Conservation (phyloP, 1,140 invertebrate species). For the Zaprionus gabonicus region DNA sequence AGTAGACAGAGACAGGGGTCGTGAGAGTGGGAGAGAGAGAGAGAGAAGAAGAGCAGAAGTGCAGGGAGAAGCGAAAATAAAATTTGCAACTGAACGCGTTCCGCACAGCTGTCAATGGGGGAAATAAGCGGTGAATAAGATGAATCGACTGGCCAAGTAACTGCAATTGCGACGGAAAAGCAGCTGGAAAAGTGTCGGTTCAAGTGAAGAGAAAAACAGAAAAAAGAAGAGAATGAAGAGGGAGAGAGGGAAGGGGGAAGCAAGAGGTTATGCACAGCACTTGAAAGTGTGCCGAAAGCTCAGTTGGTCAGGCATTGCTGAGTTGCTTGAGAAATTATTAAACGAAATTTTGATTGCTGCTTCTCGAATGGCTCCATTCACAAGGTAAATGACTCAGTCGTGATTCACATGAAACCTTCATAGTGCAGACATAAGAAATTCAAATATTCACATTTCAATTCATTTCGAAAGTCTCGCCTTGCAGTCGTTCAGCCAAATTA, state of each 20-base stretch:
- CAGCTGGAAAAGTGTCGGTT: constrained; percentile 39
- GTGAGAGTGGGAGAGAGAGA: neutral
- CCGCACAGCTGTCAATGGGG: constrained; percentile 56
- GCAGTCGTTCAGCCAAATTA: constrained; percentile 21
- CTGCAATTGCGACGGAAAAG: neutral
- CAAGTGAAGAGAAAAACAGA: neutral
- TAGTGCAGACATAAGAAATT: neutral
- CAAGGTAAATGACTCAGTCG: neutral
- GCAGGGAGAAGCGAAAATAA: constrained; percentile 12
- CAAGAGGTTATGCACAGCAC: neutral
- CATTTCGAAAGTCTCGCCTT: constrained; percentile 36
- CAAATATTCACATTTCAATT: constrained; percentile 20
- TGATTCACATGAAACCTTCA: neutral
- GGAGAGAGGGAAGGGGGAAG: neutral
- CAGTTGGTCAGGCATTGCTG: neutral
- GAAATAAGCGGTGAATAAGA: constrained; percentile 50
- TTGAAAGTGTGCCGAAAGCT: neutral
- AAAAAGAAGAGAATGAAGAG: neutral
- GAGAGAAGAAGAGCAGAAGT: neutral
- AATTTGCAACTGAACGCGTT: constrained; percentile 51
- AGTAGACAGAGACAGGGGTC: neutral
- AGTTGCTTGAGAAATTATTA: neutral
- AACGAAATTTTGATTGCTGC: neutral
- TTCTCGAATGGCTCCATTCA: neutral
- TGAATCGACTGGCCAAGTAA: constrained; percentile 45